Conservation (phyloP, 2,888 invertebrate species). For the Agrilus cyanescens region DNA sequence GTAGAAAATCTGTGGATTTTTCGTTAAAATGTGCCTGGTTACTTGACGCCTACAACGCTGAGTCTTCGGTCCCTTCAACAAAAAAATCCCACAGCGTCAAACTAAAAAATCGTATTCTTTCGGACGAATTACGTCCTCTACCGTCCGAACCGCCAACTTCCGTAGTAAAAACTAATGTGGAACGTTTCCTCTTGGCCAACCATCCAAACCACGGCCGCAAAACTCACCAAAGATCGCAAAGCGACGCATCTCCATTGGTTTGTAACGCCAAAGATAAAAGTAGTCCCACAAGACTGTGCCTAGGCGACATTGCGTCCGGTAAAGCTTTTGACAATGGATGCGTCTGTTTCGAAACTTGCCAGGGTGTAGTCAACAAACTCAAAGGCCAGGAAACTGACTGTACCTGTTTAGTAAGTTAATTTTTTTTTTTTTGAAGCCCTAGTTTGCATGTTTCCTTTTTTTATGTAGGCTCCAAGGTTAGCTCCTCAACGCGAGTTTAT, state of each 20-base stretch:
- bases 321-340: conserved; percentile 96
- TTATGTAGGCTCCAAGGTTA: conserved; percentile 61
- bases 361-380: conserved; percentile 65
- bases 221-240: conserved; percentile 73
- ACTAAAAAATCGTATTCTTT: conserved; percentile 60
- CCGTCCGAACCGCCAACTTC: background rate
- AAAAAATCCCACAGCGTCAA: conserved; percentile 66
- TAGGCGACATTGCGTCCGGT: conserved; percentile 88
- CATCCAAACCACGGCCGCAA: background rate
- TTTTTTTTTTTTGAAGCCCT: background rate
- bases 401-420: conserved; percentile 52
- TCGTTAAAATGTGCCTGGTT: conserved; percentile 94
- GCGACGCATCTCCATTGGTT: conserved; percentile 66
- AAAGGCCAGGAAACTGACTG: conserved; percentile 67
- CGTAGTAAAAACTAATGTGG: too few species aligned
- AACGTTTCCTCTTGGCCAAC: too few species aligned
- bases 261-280: conserved; percentile 18
- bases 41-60: conserved; percentile 84
- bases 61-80: conserved; percentile 52
- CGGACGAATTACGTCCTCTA: conserved; percentile 44
- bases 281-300: conserved; percentile 50
- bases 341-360: conserved; percentile 77
- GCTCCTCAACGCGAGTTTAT: conserved; percentile 78
- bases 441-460: conserved; percentile 13
- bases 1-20: conserved; percentile 90